A percentile compares a stretch with the other conserved stretches of the same genome.
These are phyloP conservation scores for Trachurus trachurus DNA, from an alignment of 2,797 vertebrate species.

Conservation along the genomic window DNA sequence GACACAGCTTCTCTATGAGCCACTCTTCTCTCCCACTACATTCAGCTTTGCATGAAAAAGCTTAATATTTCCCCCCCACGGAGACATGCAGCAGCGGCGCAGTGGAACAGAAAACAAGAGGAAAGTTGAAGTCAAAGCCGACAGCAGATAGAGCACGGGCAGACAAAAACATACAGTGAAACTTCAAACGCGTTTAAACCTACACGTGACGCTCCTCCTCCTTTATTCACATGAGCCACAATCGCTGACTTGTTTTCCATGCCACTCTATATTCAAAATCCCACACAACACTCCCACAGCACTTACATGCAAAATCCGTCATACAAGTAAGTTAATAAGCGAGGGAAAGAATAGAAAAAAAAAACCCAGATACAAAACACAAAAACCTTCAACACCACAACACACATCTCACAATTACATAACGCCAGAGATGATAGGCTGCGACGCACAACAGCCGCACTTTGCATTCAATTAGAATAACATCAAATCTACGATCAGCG, in stretches of 20 bases:
- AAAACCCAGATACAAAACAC: not conserved
- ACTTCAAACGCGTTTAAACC: conserved; percentile 39
- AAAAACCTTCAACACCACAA: not conserved
- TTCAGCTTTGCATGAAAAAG: conserved; percentile 1
- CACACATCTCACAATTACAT: not conserved
- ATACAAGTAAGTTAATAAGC: not conserved
- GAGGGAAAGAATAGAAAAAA: conserved; percentile 12
- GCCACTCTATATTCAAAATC: conserved; percentile 38
- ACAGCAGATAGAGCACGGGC: conserved; percentile 4
- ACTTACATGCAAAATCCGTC: conserved; percentile 33
- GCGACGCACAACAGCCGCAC: not conserved
- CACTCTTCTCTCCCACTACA: conserved; percentile 10
- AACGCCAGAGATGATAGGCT: not conserved
- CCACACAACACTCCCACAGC: conserved; percentile 66
- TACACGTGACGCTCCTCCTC: conserved; percentile 52
- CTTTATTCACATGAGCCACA: conserved; percentile 63
- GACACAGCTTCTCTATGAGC: conserved; percentile 4
- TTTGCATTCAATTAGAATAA: not conserved
- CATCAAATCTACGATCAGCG: too few species aligned
- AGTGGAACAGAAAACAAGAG: conserved; percentile 65
- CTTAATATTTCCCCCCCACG: conserved; percentile 51
- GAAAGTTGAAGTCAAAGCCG: conserved; percentile 58
- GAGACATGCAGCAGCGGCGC: conserved; percentile 36
- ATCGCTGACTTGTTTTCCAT: conserved; percentile 57
- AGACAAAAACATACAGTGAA: conserved; percentile 35